phyloP scores from a whole-genome alignment of 2,888 invertebrate species.

The Rhagophthalmus giganteus region DNA sequence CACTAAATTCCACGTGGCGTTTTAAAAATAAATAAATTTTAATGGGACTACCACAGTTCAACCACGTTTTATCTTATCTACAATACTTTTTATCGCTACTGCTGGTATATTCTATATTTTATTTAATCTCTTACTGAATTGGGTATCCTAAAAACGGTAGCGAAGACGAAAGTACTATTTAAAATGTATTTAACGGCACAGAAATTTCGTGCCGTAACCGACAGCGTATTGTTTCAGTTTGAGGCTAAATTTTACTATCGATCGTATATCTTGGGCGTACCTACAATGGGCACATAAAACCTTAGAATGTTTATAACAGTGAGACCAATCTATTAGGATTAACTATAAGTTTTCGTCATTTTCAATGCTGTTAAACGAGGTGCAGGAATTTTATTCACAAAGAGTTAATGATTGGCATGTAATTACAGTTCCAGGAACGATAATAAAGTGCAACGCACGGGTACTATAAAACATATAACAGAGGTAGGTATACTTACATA shows the following conservation, averaged over 20 bases:
- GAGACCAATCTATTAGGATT: slow-evolving; percentile 19
- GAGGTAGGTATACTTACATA: slow-evolving; percentile 26
- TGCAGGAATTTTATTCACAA: slow-evolving; percentile 24
- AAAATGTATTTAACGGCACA: too few species aligned
- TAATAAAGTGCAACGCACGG: slow-evolving; percentile 23
- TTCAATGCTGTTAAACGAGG: slow-evolving; percentile 16
- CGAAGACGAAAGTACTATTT: too few species aligned
- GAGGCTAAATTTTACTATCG: too few species aligned
- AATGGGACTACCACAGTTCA: neutral
- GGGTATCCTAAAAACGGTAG: too few species aligned
- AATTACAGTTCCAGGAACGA: slow-evolving; percentile 30
- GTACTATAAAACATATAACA: slow-evolving; percentile 27
- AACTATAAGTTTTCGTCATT: slow-evolving; percentile 22
- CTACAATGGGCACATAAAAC: slow-evolving; percentile 18
- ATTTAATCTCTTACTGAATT: too few species aligned
- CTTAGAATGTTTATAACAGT: slow-evolving; percentile 15
- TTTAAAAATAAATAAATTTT: neutral
- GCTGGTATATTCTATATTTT: neutral
- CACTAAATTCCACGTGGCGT: neutral
- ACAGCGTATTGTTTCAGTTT: too few species aligned
- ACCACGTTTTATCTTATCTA: neutral
- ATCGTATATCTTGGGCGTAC: slow-evolving; percentile 15
- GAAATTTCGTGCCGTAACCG: too few species aligned
- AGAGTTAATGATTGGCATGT: slow-evolving; percentile 25
- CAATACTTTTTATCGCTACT: neutral